A percentile compares a stretch with the other conserved stretches of the same genome.
Evolutionary conservation across 2,888 invertebrate genomes (phyloP).

Genomic region (Lapara coniferarum): DNA sequence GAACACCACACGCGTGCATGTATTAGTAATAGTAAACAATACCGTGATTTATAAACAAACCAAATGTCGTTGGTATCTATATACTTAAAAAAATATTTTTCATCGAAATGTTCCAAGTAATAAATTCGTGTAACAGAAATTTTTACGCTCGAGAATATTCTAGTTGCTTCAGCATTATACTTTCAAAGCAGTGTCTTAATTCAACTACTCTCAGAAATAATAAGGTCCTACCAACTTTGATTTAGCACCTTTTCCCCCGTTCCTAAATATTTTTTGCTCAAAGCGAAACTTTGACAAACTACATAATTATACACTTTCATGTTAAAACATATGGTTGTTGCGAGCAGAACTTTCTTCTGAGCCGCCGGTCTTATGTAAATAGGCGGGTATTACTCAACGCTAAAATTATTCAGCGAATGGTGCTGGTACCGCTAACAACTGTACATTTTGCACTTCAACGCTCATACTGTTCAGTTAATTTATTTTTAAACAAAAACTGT

Average conservation of each 20-base stretch:
- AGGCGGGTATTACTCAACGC: constrained; percentile 24
- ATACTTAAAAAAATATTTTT: no score
- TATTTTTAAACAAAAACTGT: neutral
- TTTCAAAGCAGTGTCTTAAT: neutral
- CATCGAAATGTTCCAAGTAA: no score
- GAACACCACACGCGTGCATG: no score
- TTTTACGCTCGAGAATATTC: no score
- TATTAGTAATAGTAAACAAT: no score
- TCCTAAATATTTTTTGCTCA: neutral
- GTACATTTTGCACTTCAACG: constrained; percentile 23
- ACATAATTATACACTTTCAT: constrained; percentile 13
- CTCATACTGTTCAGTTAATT: constrained; percentile 14
- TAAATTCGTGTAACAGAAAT: no score
- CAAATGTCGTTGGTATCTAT: no score
- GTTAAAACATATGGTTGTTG: constrained; percentile 15
- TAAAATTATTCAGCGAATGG: constrained; percentile 27
- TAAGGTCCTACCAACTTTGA: neutral
- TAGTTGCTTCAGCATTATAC: no score
- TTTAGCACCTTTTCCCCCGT: neutral
- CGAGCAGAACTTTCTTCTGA: constrained; percentile 18
- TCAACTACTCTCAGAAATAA: neutral
- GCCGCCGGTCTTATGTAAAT: constrained; percentile 22
- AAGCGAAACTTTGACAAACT: constrained; percentile 6
- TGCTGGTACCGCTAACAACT: constrained; percentile 31
- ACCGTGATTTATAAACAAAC: no score